These are phyloP conservation scores for Aegithalos caudatus DNA, from an alignment of 2,113 vertebrate genomes.

Conservation along the genomic window DNA sequence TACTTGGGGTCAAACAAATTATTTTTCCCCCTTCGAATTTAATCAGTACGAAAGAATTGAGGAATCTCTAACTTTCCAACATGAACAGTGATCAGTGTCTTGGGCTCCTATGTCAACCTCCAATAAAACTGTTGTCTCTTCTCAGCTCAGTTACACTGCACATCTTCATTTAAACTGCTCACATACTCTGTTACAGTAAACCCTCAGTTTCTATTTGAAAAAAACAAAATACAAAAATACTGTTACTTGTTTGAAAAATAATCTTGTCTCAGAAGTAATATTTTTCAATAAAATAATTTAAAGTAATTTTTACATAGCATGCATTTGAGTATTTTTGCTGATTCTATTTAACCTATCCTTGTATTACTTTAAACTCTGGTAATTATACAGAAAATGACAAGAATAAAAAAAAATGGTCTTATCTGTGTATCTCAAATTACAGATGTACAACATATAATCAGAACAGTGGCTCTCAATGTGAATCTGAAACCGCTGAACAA, in stretches of 20 bases:
- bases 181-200: neutral
- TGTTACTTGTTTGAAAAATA: neutral
- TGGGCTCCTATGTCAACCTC: neutral
- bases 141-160: neutral
- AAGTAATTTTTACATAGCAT: neutral
- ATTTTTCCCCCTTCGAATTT: neutral
- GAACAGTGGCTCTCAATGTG: neutral
- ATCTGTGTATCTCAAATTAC: constrained; percentile 45
- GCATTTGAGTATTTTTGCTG: neutral
- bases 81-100: neutral
- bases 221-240: neutral
- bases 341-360: neutral
- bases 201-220: neutral
- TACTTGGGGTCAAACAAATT: neutral
- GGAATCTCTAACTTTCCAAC: neutral
- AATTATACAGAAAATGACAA: neutral
- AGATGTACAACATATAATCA: constrained; percentile 42
- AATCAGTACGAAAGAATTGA: neutral
- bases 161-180: neutral
- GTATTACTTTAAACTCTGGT: neutral
- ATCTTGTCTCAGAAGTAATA: neutral
- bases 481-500: constrained; percentile 35
- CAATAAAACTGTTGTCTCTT: neutral
- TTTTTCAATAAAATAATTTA: neutral
- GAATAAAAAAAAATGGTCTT: constrained; percentile 23